These are phyloP conservation scores for Chromobotia macracanthus DNA, from an alignment of 2,797 vertebrate genomes.

Conservation along the genomic window DNA sequence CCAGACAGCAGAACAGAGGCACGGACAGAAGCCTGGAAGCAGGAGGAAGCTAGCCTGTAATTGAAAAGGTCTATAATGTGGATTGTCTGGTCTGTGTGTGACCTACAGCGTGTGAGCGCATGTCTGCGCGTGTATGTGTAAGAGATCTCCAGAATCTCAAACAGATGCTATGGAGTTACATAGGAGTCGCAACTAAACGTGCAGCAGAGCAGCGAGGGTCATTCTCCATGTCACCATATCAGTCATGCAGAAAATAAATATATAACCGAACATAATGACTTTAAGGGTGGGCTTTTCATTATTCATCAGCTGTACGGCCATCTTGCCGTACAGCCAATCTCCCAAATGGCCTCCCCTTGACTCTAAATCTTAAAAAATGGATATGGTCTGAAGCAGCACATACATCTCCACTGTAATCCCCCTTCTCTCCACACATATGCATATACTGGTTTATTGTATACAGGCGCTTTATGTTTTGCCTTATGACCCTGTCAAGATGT, in stretches of 20 bases:
- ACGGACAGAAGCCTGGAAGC: slow-evolving; percentile 55
- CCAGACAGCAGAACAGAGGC: slow-evolving; percentile 44
- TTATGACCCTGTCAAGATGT: slow-evolving; percentile 28
- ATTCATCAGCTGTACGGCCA: slow-evolving; percentile 68
- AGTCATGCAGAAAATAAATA: slow-evolving; percentile 39
- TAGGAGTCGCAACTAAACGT: slow-evolving; percentile 28
- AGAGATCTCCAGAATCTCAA: slow-evolving; percentile 35
- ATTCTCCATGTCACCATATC: slow-evolving; percentile 30
- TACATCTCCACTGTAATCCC: slow-evolving; percentile 40
- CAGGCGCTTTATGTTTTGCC: slow-evolving; percentile 22
- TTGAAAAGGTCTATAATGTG: slow-evolving; percentile 64
- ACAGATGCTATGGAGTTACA: slow-evolving; percentile 40
- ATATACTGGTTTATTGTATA: slow-evolving; percentile 16
- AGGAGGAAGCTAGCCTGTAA: slow-evolving; percentile 60
- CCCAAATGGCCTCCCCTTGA: slow-evolving; percentile 71
- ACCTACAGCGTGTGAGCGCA: slow-evolving; percentile 33
- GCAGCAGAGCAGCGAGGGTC: slow-evolving; percentile 18
- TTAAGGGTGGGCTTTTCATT: slow-evolving; percentile 61
- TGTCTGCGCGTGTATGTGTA: slow-evolving; percentile 46
- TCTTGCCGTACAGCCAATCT: slow-evolving; percentile 67
- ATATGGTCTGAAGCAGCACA: slow-evolving; percentile 56
- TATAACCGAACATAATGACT: slow-evolving; percentile 50
- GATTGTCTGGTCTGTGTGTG: slow-evolving; percentile 29
- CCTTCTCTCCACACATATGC: slow-evolving; percentile 26
- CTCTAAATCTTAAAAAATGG: slow-evolving; percentile 69